These are phyloP conservation scores for Ostrea edulis DNA, from an alignment of 1,140 invertebrate species.

Conservation along the genomic window DNA sequence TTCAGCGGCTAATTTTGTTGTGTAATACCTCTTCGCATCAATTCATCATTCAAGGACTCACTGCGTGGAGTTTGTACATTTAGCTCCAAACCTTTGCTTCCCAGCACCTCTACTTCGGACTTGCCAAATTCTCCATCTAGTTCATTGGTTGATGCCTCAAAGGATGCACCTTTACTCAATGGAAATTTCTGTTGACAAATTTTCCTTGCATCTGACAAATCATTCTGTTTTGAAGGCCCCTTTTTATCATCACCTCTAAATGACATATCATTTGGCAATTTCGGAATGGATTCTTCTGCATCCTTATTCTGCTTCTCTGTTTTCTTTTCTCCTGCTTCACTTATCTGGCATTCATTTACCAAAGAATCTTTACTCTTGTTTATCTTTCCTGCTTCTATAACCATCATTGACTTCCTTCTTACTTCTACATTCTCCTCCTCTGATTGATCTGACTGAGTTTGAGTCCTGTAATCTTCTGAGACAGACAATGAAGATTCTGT, in stretches of 20 bases:
- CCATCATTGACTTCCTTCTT: background rate
- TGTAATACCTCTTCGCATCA: constrained; percentile 2
- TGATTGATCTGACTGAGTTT: background rate
- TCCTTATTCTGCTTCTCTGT: background rate
- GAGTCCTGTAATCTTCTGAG: background rate
- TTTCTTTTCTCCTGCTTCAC: background rate
- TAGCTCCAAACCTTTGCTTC: background rate
- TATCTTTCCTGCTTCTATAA: background rate
- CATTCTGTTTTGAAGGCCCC: background rate
- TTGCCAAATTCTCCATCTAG: background rate
- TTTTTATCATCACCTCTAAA: background rate
- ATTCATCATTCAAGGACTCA: background rate
- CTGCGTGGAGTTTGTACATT: background rate
- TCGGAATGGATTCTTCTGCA: background rate
- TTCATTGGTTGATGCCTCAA: background rate
- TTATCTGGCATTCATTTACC: background rate
- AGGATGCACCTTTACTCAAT: background rate
- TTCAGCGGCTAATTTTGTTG: background rate
- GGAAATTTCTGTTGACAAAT: background rate
- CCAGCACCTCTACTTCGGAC: background rate
- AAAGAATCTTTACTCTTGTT: background rate
- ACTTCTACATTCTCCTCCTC: background rate
- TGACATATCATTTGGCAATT: background rate
- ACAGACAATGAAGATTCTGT: background rate
- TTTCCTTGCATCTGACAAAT: background rate